Percentiles rank a stretch among this genome's conserved stretches.
Conservation (phyloP, 2,797 vertebrate genomes). For the Nannoperca obscura region DNA sequence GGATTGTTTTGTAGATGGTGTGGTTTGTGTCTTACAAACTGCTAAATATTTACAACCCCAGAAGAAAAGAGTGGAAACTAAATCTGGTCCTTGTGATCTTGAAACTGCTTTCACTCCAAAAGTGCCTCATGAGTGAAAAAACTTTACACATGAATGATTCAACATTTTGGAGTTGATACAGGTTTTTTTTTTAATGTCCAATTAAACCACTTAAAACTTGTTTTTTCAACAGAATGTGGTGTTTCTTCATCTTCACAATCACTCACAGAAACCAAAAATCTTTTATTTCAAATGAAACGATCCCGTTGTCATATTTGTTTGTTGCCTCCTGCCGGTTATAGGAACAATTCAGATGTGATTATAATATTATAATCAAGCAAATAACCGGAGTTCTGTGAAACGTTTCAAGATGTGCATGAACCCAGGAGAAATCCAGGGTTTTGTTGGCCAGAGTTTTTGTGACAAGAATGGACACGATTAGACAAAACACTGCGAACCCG, state of each 20-base stretch:
- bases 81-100: conserved; percentile 43
- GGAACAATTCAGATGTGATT: no score
- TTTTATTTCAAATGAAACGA: no score
- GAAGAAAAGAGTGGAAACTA: conserved; percentile 33
- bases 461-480: conserved; percentile 54
- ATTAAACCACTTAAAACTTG: not conserved
- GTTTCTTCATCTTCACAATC: no score
- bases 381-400: not conserved
- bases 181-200: not conserved
- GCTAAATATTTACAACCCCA: conserved; percentile 66
- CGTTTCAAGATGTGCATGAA: not conserved
- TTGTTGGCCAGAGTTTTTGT: conserved; percentile 31
- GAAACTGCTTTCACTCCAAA: conserved; percentile 40
- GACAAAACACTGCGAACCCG: not conserved
- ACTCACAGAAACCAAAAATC: no score
- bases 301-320: no score
- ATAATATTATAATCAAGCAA: not conserved
- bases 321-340: no score
- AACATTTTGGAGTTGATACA: not conserved
- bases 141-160: not conserved
- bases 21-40: conserved; percentile 61
- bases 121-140: not conserved
- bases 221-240: no score
- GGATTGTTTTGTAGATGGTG: conserved; percentile 54
- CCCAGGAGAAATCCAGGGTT: conserved; percentile 14